Evolutionary conservation across 2,797 vertebrate species (phyloP), one percentile per base, ranked within the genome.

Genomic region (Nyctalus aviator): DNA sequence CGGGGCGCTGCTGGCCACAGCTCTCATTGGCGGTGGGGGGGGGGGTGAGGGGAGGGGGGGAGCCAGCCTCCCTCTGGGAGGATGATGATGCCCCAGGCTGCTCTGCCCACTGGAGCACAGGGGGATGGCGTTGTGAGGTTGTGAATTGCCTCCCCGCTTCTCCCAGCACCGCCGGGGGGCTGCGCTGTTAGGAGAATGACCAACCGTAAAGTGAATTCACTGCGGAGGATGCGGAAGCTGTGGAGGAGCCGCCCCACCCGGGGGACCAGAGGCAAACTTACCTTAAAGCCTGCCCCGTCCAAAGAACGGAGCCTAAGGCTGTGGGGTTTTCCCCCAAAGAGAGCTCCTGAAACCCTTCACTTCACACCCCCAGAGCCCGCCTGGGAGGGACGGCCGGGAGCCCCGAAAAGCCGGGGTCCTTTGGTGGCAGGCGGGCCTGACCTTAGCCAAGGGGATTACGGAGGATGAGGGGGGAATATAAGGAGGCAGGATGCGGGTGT

Each of bases 391-490:
- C 14, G 12, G 30, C 37, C 2, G 32, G 21, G 72, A 27, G 66
- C 6, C 14, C 53, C 0, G 0, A 73, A 48, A 82, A 48, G 11
- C 17, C 79, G 14, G n/a, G 6, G 25, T 30, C 48, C 77, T 79
- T n/a, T 5, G 46, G 37, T 2, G 25, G n/a, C 3, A 0, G 55
- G 12, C 17, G 0, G 8, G 3, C 66, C 21, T 35, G 1, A 0
- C 17, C 0, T 12, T 0, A 25, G 79, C 30, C 53, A 9, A 46
- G 37, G 2, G n/a, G 14, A 66, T 20, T 30, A n/a, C 0, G 5
- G 5, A 27, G 3, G 3, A 44, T 0, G 4, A 2, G 5, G 2
- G 30, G 18, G 3, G 2, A 21, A 1, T 1, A 25, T 0, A 2
- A 1, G 7, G 3, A 23, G 44, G 10, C 9, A 44, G 44, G 44